Base-by-base conservation (phyloP, 2,113 vertebrate species). In the Oncorhynchus kisutch region DNA sequence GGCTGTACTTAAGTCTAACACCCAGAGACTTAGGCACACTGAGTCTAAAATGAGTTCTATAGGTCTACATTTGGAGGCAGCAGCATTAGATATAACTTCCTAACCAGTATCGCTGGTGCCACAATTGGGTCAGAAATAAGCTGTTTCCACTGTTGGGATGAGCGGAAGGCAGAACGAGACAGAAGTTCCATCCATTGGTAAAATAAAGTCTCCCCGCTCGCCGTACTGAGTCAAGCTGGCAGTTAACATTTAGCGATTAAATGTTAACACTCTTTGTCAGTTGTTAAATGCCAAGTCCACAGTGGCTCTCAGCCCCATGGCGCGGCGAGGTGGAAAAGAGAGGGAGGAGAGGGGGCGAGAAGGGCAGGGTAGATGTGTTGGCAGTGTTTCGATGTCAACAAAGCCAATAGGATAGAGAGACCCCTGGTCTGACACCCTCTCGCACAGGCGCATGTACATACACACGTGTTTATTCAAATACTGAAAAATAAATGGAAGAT, bases 211-310 rank as follows among this genome's bases (percentile, higher is more conserved):
- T 84, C 81, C 84, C 80, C 74, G 73, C 18, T 59, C 80, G 73
- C 66, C 79, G 75, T 71, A 82, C 82, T 31, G 31, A 84, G 60
- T 78, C 80, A 89, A 87, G 81, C 70, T 77, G 88, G 80, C 85
- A 83, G 91, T 89, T 92, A 92, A 89, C 88, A 91, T 90, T 91
- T 86, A 84, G 86, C 80, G 72, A 87, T 91, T 90, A 90, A 91
- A 92, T 90, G 87, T 90, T 91, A 92, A 91, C 86, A 73, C 73
- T 90, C 85, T 88, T 85, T 92, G 89, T 93, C 91, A 87, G 84
- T 78, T 82, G 85, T 78, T 90, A 93, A 93, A 94, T 93, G 92
- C 90, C 92, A 92, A 73, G 78, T 85, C 89, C 88, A 49, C 57
- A 49, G 82, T 77, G 84, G 82, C 72, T 71, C 24, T 34, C 12